Conservation (phyloP, 2,888 invertebrate species). For the Digitonthophagus gazella region DNA sequence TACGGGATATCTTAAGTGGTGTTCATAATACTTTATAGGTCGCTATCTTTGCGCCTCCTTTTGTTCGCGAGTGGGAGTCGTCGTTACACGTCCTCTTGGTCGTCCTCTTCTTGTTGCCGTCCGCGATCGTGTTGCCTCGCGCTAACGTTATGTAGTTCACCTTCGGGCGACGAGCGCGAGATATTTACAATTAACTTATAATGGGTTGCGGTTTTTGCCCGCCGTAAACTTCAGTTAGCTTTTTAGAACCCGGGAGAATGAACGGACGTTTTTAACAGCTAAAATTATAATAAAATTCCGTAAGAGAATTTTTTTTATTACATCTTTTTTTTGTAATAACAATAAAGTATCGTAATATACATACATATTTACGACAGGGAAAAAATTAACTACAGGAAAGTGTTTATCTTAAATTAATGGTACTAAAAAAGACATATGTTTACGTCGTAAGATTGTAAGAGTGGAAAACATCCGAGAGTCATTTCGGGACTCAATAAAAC, state of each 20-base stretch:
- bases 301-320: not conserved
- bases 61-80: slow-evolving; percentile 14
- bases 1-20: slow-evolving; percentile 14
- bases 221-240: not conserved
- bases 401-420: not conserved
- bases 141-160: slow-evolving; percentile 4
- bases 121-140: not conserved
- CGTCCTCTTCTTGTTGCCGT: not conserved
- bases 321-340: not conserved
- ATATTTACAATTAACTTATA: slow-evolving; percentile 7
- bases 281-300: not conserved
- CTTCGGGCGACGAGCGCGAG: not conserved
- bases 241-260: not conserved
- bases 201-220: not conserved
- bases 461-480: not conserved
- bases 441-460: not conserved
- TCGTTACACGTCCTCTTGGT: not conserved
- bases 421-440: not conserved
- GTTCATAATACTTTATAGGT: slow-evolving; percentile 16
- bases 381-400: too few relatives aligned
- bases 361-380: too few relatives aligned
- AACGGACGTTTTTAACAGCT: not conserved
- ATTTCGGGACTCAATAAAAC: not conserved
- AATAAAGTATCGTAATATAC: too few relatives aligned
- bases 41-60: slow-evolving; percentile 14